Base-by-base conservation (phyloP, 2,113 vertebrate species). In the Leptosomus discolor region DNA sequence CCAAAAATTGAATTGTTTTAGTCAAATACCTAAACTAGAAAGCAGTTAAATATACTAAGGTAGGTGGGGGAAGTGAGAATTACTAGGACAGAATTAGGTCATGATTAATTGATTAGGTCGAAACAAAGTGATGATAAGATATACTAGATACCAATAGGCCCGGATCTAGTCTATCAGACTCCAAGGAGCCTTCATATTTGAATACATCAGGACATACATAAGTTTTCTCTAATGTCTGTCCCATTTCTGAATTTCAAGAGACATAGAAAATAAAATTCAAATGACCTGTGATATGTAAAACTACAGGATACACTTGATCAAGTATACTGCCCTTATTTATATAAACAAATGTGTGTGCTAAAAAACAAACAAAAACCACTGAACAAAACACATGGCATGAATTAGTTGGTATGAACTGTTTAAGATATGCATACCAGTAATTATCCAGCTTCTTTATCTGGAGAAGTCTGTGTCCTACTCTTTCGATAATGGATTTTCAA, bases 311-410 rank as follows among this genome's bases (percentile, higher is more conserved):
- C 0, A 2, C 22, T 27, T 91, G 23, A 71, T 43, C 27, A 63
- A 39, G 15, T 63, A 45, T 3, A 53, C 1, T 41, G 6, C 3
- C 18, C 3, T 50, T 64, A 24, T 70, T 81, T 74, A n/a, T 5
- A 50, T 69, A 51, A 12, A 19, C 1, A 56, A 81, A 69, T 5
- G 1, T 26, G 3, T 11, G 12, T 10, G 14, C 6, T 24, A 61
- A 74, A 73, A 45, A 68, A 4, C 6, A 46, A 30, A 12, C 22
- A 58, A 10, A 3, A 45, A 2, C 1, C 4, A n/a, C n/a, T 2
- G 74, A 46, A 9, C 8, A 71, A 69, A 36, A 23, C 2, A 69
- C 11, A 19, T 84, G 15, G 2, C 18, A 57, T 34, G 0, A 85
- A 73, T 34, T 41, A 61, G 5, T 29, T 58, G 3, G 9, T 27